Conservation (phyloP, 2,113 vertebrate genomes). For the Rhizomys pruinosus region DNA sequence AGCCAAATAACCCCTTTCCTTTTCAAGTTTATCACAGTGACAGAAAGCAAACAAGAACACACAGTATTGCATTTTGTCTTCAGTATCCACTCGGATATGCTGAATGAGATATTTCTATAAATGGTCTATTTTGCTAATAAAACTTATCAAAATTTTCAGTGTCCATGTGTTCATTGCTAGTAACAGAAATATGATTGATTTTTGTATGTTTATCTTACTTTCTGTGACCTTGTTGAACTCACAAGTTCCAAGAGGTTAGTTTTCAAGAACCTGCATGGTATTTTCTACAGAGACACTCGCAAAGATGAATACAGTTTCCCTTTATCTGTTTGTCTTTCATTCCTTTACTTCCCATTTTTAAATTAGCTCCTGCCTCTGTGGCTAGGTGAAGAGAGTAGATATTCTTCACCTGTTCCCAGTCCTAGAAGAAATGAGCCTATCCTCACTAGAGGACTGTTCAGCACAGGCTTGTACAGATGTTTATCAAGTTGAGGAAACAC, state of each 20-base stretch:
- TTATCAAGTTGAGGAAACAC: accelerated
- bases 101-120: too few species aligned
- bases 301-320: too few species aligned
- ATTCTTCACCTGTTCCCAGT: neutral
- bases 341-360: neutral
- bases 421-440: neutral
- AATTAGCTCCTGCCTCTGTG: neutral
- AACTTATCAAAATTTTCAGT: neutral
- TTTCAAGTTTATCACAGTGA: too few species aligned
- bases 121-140: too few species aligned
- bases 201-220: neutral
- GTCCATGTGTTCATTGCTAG: neutral
- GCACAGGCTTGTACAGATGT: neutral
- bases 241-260: neutral
- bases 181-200: neutral
- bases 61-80: neutral
- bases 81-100: neutral
- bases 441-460: accelerated
- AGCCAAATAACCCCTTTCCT: neutral
- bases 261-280: neutral
- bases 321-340: neutral
- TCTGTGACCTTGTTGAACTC: neutral
- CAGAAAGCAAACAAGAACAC: too few species aligned
- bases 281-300: neutral
- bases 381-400: accelerated